These are phyloP conservation scores for Lepidurus packardi DNA, from an alignment of 1,140 invertebrate genomes.

Conservation along the genomic window DNA sequence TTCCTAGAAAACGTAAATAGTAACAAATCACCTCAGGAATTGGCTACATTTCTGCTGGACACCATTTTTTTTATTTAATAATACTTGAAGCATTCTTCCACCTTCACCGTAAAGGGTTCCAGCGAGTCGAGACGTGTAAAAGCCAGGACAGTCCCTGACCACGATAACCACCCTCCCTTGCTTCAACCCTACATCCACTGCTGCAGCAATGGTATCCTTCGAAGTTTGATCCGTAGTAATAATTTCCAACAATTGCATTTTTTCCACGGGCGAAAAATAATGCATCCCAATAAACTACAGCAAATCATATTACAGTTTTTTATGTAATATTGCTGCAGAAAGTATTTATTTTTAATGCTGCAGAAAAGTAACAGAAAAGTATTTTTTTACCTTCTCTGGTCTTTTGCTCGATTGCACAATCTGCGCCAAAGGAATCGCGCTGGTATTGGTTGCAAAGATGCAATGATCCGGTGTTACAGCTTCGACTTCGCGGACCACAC, in stretches of 20 bases:
- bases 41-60: too few species aligned
- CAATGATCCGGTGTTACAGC: not conserved
- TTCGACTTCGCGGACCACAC: constrained; percentile 19
- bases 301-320: too few species aligned
- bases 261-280: constrained; percentile 26
- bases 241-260: constrained; percentile 27
- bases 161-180: constrained; percentile 18
- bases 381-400: not conserved
- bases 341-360: too few species aligned
- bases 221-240: constrained; percentile 1
- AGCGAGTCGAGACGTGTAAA: not conserved
- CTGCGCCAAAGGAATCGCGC: constrained; percentile 1
- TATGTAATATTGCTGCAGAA: too few species aligned
- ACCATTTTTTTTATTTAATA: not conserved
- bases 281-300: constrained; percentile 24
- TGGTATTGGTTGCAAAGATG: constrained; percentile 25
- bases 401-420: not conserved
- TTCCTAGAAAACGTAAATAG: not conserved
- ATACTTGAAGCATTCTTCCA: not conserved
- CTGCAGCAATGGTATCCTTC: not conserved
- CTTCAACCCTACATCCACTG: not conserved
- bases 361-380: too few species aligned
- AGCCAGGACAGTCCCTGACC: constrained; percentile 24
- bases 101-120: constrained; percentile 26
- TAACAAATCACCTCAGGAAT: too few species aligned